Conservation (phyloP, 2,888 invertebrate genomes). For the Pemphredon lugubris region DNA sequence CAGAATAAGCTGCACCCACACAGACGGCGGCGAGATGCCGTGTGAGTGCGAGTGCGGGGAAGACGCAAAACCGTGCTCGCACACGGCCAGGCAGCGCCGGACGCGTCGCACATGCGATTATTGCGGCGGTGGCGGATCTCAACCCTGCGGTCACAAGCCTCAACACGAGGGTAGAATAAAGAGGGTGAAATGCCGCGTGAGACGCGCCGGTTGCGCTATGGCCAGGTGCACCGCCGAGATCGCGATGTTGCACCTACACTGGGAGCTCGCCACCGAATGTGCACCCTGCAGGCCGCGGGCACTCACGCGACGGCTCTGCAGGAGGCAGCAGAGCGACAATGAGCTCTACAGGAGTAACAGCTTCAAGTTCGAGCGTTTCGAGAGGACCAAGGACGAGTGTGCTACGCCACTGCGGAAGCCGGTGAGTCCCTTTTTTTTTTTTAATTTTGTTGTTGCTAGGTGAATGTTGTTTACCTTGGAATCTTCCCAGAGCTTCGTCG, state of each 20-base stretch:
- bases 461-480: not conserved
- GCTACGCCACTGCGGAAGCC: slow-evolving; percentile 85
- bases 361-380: slow-evolving; percentile 93
- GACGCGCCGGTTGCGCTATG: slow-evolving; percentile 78
- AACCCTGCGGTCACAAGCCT: slow-evolving; percentile 74
- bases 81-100: slow-evolving; percentile 71
- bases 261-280: slow-evolving; percentile 83
- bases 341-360: slow-evolving; percentile 93
- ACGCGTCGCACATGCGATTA: slow-evolving; percentile 71
- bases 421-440: slow-evolving; percentile 84
- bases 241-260: slow-evolving; percentile 81
- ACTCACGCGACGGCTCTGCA: slow-evolving; percentile 88
- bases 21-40: slow-evolving; percentile 48
- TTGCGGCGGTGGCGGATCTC: slow-evolving; percentile 66
- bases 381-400: slow-evolving; percentile 86
- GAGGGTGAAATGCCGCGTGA: slow-evolving; percentile 77
- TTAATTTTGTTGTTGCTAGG: too few species aligned
- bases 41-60: slow-evolving; percentile 71
- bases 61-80: slow-evolving; percentile 72
- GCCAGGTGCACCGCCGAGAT: slow-evolving; percentile 78
- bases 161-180: slow-evolving; percentile 76
- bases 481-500: too few species aligned
- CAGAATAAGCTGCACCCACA: slow-evolving; percentile 55
- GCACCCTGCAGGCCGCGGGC: slow-evolving; percentile 83
- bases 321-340: slow-evolving; percentile 89